Percentiles rank a stretch among this genome's conserved stretches.
Conservation (phyloP, 2,888 invertebrate species). For the Drosophila peninsularis region DNA sequence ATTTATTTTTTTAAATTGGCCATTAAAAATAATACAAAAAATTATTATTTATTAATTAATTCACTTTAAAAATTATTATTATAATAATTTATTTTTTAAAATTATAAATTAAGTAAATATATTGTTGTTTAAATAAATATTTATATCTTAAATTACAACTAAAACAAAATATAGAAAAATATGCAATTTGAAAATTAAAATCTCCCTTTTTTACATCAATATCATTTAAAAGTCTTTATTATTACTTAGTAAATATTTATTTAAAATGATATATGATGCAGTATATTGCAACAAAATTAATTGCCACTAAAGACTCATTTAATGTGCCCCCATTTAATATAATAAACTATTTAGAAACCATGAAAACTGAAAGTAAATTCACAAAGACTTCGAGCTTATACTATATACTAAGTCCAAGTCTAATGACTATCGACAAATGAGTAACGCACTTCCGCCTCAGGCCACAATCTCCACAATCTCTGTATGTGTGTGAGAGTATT, state of each 20-base stretch:
- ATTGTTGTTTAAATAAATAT: too few relatives aligned
- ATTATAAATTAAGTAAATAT: too few relatives aligned
- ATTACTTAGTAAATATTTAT: not conserved
- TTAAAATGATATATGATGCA: not conserved
- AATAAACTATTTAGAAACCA: not conserved
- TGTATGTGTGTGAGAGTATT: not conserved
- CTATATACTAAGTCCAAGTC: not conserved
- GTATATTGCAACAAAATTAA: not conserved
- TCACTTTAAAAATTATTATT: too few relatives aligned
- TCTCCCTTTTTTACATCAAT: too few relatives aligned
- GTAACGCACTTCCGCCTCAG: constrained; percentile 1
- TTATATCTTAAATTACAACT: too few relatives aligned
- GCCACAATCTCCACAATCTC: not conserved
- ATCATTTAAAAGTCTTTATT: too few relatives aligned
- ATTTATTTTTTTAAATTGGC: too few relatives aligned
- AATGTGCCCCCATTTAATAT: not conserved
- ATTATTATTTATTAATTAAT: too few relatives aligned
- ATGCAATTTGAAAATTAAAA: too few relatives aligned
- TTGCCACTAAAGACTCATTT: not conserved
- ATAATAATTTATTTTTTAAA: too few relatives aligned
- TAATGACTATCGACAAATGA: not conserved
- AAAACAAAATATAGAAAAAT: too few relatives aligned
- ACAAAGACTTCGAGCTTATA: not conserved
- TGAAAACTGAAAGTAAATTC: not conserved
- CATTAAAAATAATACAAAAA: too few relatives aligned